phyloP scores from a whole-genome alignment of 2,888 invertebrate species.

The Elysia crispata region DNA sequence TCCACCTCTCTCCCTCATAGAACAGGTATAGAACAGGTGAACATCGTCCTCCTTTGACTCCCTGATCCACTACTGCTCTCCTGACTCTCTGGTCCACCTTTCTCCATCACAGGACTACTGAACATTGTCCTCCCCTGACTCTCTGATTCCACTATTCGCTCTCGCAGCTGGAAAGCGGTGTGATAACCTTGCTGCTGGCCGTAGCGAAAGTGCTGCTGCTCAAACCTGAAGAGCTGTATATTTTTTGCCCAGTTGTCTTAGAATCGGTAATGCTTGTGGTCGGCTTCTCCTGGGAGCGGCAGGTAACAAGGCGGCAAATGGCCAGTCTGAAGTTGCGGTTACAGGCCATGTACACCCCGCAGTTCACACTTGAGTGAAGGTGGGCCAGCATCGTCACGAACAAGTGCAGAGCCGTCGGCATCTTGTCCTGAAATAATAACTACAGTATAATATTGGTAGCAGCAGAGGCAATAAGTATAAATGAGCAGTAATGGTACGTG shows the following conservation, averaged over 20 bases:
- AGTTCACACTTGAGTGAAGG: slow-evolving; percentile 68
- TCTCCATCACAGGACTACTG: no score
- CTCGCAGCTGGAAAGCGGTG: not conserved
- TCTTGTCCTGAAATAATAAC: slow-evolving; percentile 20
- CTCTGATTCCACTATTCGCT: no score
- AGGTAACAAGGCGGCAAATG: slow-evolving; percentile 50
- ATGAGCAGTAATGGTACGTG: no score
- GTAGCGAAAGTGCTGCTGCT: slow-evolving; percentile 20
- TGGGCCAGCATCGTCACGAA: slow-evolving; percentile 70
- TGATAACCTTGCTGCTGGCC: slow-evolving; percentile 17
- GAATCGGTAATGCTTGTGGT: not conserved
- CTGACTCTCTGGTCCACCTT: no score
- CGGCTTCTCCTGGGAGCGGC: slow-evolving; percentile 29
- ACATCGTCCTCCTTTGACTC: no score
- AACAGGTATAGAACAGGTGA: no score
- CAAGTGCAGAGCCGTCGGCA: slow-evolving; percentile 63
- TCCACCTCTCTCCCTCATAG: no score
- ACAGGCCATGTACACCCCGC: slow-evolving; percentile 61
- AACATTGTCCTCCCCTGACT: no score
- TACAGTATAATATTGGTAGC: no score
- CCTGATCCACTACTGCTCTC: no score
- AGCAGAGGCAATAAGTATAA: slow-evolving; percentile 16
- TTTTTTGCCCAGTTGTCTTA: not conserved
- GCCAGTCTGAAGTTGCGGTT: slow-evolving; percentile 62
- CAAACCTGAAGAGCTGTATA: not conserved